Percentiles rank a stretch among this genome's conserved stretches.
Conservation (phyloP, 2,888 invertebrate species). For the Cheilosia soror region DNA sequence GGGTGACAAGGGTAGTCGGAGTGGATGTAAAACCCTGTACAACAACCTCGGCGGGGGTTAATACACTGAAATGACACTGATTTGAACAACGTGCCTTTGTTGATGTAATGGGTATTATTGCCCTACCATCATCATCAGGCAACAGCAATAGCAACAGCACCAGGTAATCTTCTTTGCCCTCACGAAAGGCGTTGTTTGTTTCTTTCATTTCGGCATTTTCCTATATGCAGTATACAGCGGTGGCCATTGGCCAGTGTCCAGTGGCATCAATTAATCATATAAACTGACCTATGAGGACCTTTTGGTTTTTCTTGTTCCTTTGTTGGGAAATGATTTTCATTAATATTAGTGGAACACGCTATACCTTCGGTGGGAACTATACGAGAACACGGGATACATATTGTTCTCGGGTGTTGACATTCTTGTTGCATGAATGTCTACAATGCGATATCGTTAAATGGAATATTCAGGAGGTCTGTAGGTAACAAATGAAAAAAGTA, state of each 20-base stretch:
- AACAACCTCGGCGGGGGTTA: conserved; percentile 73
- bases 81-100: conserved; percentile 74
- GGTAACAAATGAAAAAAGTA: conserved; percentile 43
- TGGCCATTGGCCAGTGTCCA: conserved; percentile 40
- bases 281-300: conserved; percentile 75
- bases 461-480: conserved; percentile 22
- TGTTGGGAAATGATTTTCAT: conserved; percentile 64
- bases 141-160: not conserved
- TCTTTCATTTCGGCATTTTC: conserved; percentile 50
- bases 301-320: conserved; percentile 60
- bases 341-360: conserved; percentile 65
- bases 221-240: conserved; percentile 21
- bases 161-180: conserved; percentile 66
- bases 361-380: conserved; percentile 56
- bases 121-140: conserved; percentile 12
- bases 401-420: conserved; percentile 74
- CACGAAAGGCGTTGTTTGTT: conserved; percentile 63
- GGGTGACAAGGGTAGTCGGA: conserved; percentile 45
- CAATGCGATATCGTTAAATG: conserved; percentile 17
- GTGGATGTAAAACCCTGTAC: conserved; percentile 25
- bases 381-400: conserved; percentile 46
- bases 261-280: conserved; percentile 75
- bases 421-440: conserved; percentile 45
- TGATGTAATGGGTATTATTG: conserved; percentile 71
- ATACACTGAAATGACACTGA: conserved; percentile 72